phyloP scores from a whole-genome alignment of 2,113 vertebrate species.

The Hepsetus odoe region DNA sequence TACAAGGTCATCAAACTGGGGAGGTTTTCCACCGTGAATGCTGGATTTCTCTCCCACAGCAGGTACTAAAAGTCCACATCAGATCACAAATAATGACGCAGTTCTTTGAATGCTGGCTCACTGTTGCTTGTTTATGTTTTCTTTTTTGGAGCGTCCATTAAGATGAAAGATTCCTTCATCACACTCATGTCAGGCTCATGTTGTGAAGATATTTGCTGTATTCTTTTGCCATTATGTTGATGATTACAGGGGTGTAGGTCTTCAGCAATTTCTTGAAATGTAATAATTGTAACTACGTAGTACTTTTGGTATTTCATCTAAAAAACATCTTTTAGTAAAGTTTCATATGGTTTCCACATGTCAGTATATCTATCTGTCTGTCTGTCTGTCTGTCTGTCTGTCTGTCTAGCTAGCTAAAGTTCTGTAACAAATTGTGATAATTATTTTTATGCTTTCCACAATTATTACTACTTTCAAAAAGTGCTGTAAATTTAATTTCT shows the following conservation, averaged over 20 bases:
- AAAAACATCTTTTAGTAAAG: too few relatives aligned
- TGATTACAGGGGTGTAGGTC: too few relatives aligned
- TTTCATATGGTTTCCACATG: too few relatives aligned
- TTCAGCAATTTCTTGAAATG: too few relatives aligned
- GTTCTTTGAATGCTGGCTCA: slow-evolving; percentile 71
- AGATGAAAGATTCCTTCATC: slow-evolving; percentile 51
- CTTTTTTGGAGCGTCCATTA: slow-evolving; percentile 61
- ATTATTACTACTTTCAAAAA: neutral
- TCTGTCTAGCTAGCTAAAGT: slow-evolving; percentile 1
- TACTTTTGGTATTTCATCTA: too few relatives aligned
- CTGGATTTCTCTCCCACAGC: slow-evolving; percentile 64
- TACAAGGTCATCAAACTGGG: too few relatives aligned
- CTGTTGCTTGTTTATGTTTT: slow-evolving; percentile 56
- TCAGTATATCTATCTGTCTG: too few relatives aligned
- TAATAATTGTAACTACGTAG: too few relatives aligned
- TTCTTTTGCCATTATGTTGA: neutral
- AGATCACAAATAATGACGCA: slow-evolving; percentile 74
- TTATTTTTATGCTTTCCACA: neutral
- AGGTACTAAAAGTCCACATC: slow-evolving; percentile 64
- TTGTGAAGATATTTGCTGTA: neutral
- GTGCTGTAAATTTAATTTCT: too few relatives aligned
- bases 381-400: neutral
- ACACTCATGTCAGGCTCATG: neutral
- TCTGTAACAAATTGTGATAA: too few relatives aligned
- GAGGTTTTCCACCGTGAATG: slow-evolving; percentile 52